phyloP scores from a whole-genome alignment of 2,888 invertebrate genomes.

The Pyrochroa serraticornis region DNA sequence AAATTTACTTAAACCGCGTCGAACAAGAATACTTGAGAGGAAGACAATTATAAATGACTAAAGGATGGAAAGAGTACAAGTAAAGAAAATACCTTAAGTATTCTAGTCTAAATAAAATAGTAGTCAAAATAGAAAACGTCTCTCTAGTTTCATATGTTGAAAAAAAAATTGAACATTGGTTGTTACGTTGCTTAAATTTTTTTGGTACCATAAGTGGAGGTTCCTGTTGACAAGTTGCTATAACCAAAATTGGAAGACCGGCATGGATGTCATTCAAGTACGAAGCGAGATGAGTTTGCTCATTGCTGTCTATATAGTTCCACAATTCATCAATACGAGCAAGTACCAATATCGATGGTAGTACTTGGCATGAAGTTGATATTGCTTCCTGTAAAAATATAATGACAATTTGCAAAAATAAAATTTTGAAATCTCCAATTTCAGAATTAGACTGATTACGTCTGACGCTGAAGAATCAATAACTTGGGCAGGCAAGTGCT shows the following conservation, averaged over 20 bases:
- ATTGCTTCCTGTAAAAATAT: slow-evolving; percentile 45
- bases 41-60: too few relatives aligned
- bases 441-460: too few relatives aligned
- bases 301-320: slow-evolving; percentile 49
- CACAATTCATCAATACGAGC: slow-evolving; percentile 55
- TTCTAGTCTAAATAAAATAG: too few relatives aligned
- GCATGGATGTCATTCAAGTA: slow-evolving; percentile 53
- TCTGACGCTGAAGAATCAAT: slow-evolving; percentile 52
- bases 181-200: too few relatives aligned
- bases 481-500: slow-evolving; percentile 59
- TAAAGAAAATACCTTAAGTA: too few relatives aligned
- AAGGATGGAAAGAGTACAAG: too few relatives aligned
- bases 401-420: background rate
- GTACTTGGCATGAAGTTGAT: slow-evolving; percentile 35
- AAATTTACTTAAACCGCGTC: too few relatives aligned
- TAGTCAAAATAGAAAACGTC: too few relatives aligned
- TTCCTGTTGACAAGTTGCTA: slow-evolving; percentile 52
- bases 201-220: slow-evolving; percentile 46
- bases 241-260: slow-evolving; percentile 50
- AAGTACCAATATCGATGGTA: slow-evolving; percentile 52
- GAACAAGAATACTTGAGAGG: too few relatives aligned
- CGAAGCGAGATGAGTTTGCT: slow-evolving; percentile 47
- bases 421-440: too few relatives aligned
- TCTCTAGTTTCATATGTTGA: too few relatives aligned
- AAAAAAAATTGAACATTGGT: too few relatives aligned